phyloP scores from a whole-genome alignment of 2,113 vertebrate species.

The Sakesphorus luctuosus region DNA sequence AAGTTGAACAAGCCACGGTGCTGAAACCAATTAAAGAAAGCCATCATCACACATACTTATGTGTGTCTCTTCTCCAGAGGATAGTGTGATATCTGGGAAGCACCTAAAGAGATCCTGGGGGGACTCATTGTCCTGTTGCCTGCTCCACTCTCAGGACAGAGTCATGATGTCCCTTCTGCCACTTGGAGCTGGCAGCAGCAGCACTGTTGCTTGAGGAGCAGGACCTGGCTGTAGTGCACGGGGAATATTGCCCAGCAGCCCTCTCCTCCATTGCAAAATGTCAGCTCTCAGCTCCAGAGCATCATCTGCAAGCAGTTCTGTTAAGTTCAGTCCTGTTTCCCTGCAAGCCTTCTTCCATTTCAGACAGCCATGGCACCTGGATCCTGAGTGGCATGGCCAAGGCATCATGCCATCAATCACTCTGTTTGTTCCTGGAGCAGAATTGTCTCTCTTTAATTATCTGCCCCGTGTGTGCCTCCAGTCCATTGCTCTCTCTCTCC shows the following conservation, averaged over 20 bases:
- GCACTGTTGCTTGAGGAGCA: neutral
- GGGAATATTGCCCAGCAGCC: neutral
- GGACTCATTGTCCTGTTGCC: fast-evolving
- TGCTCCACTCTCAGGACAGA: neutral
- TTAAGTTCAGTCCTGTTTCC: neutral
- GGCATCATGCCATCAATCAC: neutral
- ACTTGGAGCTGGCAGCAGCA: neutral
- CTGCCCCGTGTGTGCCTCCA: neutral
- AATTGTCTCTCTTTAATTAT: neutral
- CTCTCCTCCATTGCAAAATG: neutral
- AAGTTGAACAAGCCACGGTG: neutral
- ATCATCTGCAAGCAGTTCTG: neutral
- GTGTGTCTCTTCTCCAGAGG: neutral
- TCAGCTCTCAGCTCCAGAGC: neutral
- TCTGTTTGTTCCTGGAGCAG: neutral
- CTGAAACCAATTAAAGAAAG: neutral
- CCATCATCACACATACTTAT: neutral
- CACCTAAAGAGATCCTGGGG: fast-evolving
- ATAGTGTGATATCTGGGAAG: neutral
- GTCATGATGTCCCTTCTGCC: neutral
- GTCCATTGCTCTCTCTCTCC: neutral
- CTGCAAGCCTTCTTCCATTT: neutral
- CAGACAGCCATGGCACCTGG: fast-evolving
- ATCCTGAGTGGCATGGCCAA: neutral
- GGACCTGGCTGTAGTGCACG: neutral